Base-by-base conservation (phyloP, 2,888 invertebrate species). In the Lysandra coridon region DNA sequence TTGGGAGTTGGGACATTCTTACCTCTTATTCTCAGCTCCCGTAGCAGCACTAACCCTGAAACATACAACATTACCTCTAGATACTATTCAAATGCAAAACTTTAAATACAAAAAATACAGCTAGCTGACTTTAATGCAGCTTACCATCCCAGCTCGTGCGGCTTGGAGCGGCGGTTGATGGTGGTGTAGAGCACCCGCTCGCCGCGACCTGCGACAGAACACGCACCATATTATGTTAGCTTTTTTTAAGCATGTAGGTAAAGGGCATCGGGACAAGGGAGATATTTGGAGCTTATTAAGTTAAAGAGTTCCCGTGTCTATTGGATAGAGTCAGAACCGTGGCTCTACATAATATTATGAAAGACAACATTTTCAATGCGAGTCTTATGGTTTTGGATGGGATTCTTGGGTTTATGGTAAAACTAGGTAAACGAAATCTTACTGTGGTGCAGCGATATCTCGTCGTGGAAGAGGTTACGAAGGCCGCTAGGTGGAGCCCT, bases 371-470 rank as follows among this genome's bases (percentile, higher is more conserved):
- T 53, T 53, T 14, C 53, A 53, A 53, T 4, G 14, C 3, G 14
- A 53, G 2, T 53, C 14, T 53, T 44, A 7, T 44, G 44, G 6
- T 40, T 44, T 7, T 44, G 44, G 44, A 1, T 44, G 44, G 7
- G 44, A 44, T 44, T 44, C 44, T 44, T 7, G 7, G 1, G 44
- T 44, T 44, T 7, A 44, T 44, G 1, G 7, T 44, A 53, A 53
- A 53, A 53, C 53, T 53, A 53, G n/a, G 60, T 23, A 23, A 17
- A 64, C 30, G 7, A 30, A 10, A 30, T 23, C 87, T 85, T 82
- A 91, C 91, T 83, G 57, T 88, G 90, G 81, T 92, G 92, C 0
- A 87, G 85, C 0, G 83, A 80, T 0, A 88, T 84, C 75, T 91
- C 91, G 79, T 90, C 86, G 6, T 84, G 81, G 53, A 92, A 88